A percentile compares a stretch with the other conserved stretches of the same genome.
Conservation (phyloP, 2,888 invertebrate genomes). For the Cheilosia scutellata region DNA sequence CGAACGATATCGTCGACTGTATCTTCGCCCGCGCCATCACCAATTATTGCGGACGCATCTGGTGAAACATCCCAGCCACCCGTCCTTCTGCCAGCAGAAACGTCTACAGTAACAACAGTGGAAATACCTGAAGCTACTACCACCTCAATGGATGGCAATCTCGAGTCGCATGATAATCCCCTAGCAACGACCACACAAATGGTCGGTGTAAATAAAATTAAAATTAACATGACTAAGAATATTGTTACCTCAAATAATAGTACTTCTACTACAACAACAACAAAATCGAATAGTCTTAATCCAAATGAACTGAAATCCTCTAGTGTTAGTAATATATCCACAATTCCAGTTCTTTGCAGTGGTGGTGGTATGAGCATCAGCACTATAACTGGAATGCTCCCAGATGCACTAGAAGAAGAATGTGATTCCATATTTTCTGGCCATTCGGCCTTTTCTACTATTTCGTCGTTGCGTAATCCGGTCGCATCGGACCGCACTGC, state of each 20-base stretch:
- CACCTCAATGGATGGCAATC: constrained; percentile 90
- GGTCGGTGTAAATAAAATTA: constrained; percentile 87
- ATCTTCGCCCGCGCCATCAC: constrained; percentile 78
- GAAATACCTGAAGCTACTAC: constrained; percentile 74
- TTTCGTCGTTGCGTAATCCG: constrained; percentile 57
- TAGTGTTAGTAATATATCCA: constrained; percentile 79
- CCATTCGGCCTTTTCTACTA: constrained; percentile 61
- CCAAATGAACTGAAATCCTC: constrained; percentile 76
- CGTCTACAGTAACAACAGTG: constrained; percentile 76
- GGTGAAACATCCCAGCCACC: constrained; percentile 78
- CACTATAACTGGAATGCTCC: constrained; percentile 75
- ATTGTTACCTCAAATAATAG: constrained; percentile 84
- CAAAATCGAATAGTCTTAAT: constrained; percentile 74
- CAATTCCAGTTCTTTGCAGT: constrained; percentile 83
- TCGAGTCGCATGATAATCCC: constrained; percentile 87
- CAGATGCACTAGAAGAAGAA: constrained; percentile 49
- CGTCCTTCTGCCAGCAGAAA: constrained; percentile 69
- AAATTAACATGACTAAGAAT: constrained; percentile 92
- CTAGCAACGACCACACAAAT: constrained; percentile 83
- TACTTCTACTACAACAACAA: constrained; percentile 79
- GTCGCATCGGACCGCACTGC: constrained; percentile 27
- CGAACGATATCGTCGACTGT: constrained; percentile 81
- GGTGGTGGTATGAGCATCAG: constrained; percentile 81
- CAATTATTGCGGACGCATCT: constrained; percentile 84
- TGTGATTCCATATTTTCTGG: constrained; percentile 63